phyloP scores from a whole-genome alignment of 2,888 invertebrate species.

The Cecidostiba fungosa region DNA sequence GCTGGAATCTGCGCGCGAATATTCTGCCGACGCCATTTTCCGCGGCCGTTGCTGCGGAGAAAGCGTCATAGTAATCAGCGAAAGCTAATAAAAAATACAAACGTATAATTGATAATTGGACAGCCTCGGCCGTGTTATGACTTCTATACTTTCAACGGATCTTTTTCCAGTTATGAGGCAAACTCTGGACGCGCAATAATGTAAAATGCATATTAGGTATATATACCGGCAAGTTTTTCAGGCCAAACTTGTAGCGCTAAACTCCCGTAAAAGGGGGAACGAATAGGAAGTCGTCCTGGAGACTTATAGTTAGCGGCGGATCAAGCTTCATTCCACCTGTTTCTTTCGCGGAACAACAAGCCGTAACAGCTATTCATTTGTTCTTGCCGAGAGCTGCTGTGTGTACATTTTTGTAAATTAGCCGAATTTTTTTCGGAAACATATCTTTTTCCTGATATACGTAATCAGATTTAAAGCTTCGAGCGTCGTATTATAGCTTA shows the following conservation, averaged over 20 bases:
- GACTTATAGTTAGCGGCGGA: background rate
- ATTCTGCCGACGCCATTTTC: background rate
- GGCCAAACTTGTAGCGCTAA: background rate
- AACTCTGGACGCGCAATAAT: too few species aligned
- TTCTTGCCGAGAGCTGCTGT: background rate
- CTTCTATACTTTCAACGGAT: conserved; percentile 9
- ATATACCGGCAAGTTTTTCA: background rate
- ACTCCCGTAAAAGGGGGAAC: background rate
- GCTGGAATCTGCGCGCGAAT: background rate
- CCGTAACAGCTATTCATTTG: background rate
- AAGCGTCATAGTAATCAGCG: conserved; percentile 40
- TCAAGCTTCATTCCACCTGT: background rate
- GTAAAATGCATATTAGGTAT: too few species aligned
- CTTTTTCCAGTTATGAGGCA: conserved; percentile 21
- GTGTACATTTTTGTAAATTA: background rate
- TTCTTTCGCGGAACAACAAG: background rate
- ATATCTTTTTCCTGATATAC: background rate
- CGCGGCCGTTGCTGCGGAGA: background rate
- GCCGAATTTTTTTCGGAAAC: background rate
- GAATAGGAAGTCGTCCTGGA: background rate
- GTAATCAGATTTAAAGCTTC: background rate
- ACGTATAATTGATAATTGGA: conserved; percentile 26
- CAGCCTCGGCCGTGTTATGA: background rate
- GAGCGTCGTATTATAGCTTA: background rate
- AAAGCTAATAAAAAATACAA: conserved; percentile 45